Percentiles rank a stretch among this genome's conserved stretches.
Conservation (phyloP, 1,140 invertebrate species). For the Calliphora vicina region DNA sequence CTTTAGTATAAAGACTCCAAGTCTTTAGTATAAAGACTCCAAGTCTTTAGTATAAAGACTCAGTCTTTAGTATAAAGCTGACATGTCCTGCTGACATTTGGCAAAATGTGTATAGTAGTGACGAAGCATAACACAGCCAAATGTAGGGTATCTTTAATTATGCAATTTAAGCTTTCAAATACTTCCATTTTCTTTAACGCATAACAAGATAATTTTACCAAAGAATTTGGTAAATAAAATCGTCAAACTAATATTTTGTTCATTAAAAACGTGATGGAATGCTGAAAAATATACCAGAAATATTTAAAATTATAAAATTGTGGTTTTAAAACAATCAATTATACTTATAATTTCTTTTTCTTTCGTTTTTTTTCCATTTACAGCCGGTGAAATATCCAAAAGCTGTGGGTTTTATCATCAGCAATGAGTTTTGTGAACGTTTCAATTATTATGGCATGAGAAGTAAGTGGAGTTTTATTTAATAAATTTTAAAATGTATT, state of each 20-base stretch:
- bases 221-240: neutral
- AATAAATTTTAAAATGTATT: too few species aligned
- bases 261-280: constrained; percentile 1
- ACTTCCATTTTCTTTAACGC: too few species aligned
- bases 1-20: too few species aligned
- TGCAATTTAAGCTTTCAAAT: too few species aligned
- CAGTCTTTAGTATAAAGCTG: too few species aligned
- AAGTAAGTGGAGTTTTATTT: constrained; percentile 77
- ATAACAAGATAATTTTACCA: neutral
- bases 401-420: constrained; percentile 90
- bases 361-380: constrained; percentile 11
- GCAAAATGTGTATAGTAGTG: too few species aligned
- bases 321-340: neutral
- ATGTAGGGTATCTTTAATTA: too few species aligned
- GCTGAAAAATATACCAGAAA: neutral
- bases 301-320: neutral
- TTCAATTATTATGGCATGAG: constrained; percentile 97
- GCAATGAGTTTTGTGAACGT: constrained; percentile 96
- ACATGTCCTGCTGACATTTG: too few species aligned
- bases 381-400: constrained; percentile 75
- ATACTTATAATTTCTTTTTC: neutral
- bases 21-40: too few species aligned
- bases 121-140: too few species aligned
- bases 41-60: too few species aligned
- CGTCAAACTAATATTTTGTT: neutral